A percentile compares a stretch with the other conserved stretches of the same genome.
Evolutionary conservation across 2,888 invertebrate genomes (phyloP).

Genomic region (Epistrophe grossulariae): DNA sequence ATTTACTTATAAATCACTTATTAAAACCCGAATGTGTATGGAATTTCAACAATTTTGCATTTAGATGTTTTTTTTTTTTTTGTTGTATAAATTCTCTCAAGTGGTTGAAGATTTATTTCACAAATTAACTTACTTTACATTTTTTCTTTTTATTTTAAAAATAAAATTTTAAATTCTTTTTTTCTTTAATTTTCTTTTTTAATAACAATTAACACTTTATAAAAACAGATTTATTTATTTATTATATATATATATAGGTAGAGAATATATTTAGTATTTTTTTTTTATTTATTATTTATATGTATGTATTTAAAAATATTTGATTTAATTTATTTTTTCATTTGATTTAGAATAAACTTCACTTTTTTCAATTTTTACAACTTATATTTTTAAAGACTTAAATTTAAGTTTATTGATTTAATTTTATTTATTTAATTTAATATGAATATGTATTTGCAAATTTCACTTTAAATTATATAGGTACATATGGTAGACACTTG

Average conservation of each 20-base stretch:
- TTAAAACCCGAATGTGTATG: slow-evolving; percentile 3
- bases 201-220: slow-evolving; percentile 41
- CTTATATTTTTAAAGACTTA: slow-evolving; percentile 45
- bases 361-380: slow-evolving; percentile 66
- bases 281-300: slow-evolving; percentile 13
- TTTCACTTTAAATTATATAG: slow-evolving; percentile 25
- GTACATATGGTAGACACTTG: slow-evolving; percentile 68
- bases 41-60: slow-evolving; percentile 17
- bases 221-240: slow-evolving; percentile 28
- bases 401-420: slow-evolving; percentile 20
- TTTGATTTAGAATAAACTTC: slow-evolving; percentile 73
- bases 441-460: slow-evolving; percentile 4
- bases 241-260: background rate
- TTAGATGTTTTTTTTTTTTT: background rate
- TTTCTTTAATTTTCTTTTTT: slow-evolving; percentile 1
- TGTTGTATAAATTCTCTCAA: slow-evolving; percentile 31
- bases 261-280: background rate
- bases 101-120: slow-evolving; percentile 56
- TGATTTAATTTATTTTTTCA: slow-evolving; percentile 28
- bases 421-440: slow-evolving; percentile 8
- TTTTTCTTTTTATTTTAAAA: slow-evolving; percentile 17
- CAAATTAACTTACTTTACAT: slow-evolving; percentile 39
- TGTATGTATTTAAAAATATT: slow-evolving; percentile 5
- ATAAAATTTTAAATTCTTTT: slow-evolving; percentile 14
- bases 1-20: slow-evolving; percentile 20